Evolutionary conservation across 2,888 invertebrate species (phyloP), one percentile per base, ranked within the genome.

Genomic region (Pemphredon lugubris): DNA sequence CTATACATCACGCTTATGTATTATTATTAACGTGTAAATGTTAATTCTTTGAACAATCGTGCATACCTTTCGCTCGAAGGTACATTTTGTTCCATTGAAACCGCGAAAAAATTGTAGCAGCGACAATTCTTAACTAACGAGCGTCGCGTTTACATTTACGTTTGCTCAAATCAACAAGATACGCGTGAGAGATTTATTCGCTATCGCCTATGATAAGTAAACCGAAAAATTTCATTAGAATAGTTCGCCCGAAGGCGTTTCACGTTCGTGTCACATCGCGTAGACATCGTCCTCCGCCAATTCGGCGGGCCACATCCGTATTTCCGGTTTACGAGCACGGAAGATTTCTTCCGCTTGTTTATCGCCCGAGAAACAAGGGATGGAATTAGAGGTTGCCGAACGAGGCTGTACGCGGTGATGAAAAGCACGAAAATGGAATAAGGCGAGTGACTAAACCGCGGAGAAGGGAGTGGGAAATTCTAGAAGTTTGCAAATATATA

Each of bases 321-420:
- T 67, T 74, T 71, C 60, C 58, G 50, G 73, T 80, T 77, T 77
- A 72, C 73, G 74, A 79, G 66, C 70, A 47, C 55, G 61, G 70
- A 77, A 65, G 72, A 76, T 65, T 76, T 63, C 64, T 69, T 77
- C 71, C 74, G 68, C 72, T 70, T 75, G 79, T 79, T 83, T 80
- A 75, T 63, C 44, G 60, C 64, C 59, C 60, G 73, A 48, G 68
- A 73, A 75, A 80, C 77, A 78, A 80, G 73, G 71, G 61, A 48
- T 54, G 59, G 58, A 75, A 80, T 81, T 81, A 81, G 67, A 23
- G 50, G 14, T 18, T 42, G 47, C 32, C 47, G 57, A 51, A 44
- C 26, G 63, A 50, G 40, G 47, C 48, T 26, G 37, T 32, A 64
- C 47, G 60, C 45, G 44, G 48, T 40, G 42, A 40, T 13, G 45